phyloP scores from a whole-genome alignment of 2,113 vertebrate species.

The Tapirus terrestris region DNA sequence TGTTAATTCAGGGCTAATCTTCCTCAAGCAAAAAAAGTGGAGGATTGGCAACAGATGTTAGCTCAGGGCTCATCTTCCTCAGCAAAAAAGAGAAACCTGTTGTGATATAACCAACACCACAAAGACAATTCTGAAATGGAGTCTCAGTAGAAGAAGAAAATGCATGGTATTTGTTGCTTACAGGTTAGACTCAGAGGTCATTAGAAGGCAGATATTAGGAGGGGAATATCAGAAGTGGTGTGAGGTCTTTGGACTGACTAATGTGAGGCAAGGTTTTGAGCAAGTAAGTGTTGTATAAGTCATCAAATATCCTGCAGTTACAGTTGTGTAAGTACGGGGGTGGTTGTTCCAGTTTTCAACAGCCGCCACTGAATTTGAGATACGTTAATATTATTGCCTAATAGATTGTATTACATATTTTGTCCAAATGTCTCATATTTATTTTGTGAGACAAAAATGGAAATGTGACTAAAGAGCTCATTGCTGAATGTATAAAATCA shows the following conservation, averaged over 20 bases:
- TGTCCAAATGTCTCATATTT: slow-evolving; percentile 16
- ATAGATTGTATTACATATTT: background rate
- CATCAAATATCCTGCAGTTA: background rate
- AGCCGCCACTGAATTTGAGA: slow-evolving; percentile 7
- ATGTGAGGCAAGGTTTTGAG: background rate
- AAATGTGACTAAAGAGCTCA: background rate
- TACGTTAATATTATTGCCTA: background rate
- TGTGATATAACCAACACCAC: background rate
- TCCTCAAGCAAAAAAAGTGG: too few species aligned
- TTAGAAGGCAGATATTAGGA: background rate
- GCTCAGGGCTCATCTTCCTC: too few species aligned
- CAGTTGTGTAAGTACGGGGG: background rate
- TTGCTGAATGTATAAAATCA: background rate
- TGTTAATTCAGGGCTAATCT: too few species aligned
- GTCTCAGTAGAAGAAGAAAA: background rate
- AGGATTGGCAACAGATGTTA: too few species aligned
- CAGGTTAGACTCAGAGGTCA: background rate
- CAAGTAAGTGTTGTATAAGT: background rate
- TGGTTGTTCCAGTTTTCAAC: background rate
- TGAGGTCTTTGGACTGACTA: background rate
- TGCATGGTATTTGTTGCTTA: background rate
- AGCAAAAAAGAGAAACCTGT: background rate
- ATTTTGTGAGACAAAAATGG: slow-evolving; percentile 35
- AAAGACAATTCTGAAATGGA: background rate
- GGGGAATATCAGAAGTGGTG: background rate